Percentiles rank a stretch among this genome's conserved stretches.
Conservation (phyloP, 2,113 vertebrate species). For the Psammodynastes pulverulentus region DNA sequence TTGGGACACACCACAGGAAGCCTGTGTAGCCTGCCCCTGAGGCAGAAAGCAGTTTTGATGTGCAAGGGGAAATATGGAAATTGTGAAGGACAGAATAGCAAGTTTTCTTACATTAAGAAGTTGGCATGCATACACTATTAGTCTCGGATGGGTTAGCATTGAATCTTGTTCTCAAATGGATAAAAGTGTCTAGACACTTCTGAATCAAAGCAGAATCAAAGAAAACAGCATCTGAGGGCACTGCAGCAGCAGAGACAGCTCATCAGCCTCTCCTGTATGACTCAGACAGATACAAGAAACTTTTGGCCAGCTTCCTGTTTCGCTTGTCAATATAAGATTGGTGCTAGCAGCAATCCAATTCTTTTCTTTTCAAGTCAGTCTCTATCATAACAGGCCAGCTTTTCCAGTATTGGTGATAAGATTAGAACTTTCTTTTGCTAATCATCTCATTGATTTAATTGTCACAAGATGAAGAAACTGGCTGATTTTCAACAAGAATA, state of each 20-base stretch:
- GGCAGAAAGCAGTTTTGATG: slow-evolving; percentile 48
- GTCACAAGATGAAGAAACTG: not conserved
- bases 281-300: slow-evolving; percentile 11
- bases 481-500: not conserved
- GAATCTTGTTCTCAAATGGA: slow-evolving; percentile 47
- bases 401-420: accelerated
- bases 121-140: slow-evolving; percentile 40
- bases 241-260: slow-evolving; percentile 19
- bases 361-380: not conserved
- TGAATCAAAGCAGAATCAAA: slow-evolving; percentile 37
- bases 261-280: slow-evolving; percentile 17
- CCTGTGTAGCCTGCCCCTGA: slow-evolving; percentile 37
- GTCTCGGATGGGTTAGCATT: slow-evolving; percentile 44
- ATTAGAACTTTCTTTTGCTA: not conserved
- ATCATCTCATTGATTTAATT: not conserved
- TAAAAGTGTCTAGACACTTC: slow-evolving; percentile 41
- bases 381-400: not conserved
- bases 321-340: not conserved
- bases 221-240: slow-evolving; percentile 18
- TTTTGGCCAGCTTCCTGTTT: slow-evolving; percentile 12
- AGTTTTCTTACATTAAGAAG: slow-evolving; percentile 61
- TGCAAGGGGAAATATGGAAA: slow-evolving; percentile 42
- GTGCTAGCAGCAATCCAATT: not conserved
- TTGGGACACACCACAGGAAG: slow-evolving; percentile 47
- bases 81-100: slow-evolving; percentile 35